phyloP scores from a whole-genome alignment of 1,140 invertebrate species.

The Drosophila carrolli region DNA sequence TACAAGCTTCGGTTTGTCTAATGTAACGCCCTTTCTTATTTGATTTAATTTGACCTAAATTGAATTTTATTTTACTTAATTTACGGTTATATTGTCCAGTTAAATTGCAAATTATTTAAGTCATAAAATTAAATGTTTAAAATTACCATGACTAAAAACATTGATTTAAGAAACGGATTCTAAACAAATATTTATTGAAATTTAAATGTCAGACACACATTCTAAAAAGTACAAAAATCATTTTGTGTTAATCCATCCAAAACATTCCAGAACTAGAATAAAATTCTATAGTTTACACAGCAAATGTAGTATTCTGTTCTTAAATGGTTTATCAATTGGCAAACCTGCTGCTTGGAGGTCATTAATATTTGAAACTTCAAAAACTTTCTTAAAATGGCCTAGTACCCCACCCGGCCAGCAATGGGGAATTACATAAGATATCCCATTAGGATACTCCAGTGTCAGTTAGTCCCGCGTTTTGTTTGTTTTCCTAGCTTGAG shows the following conservation, averaged over 20 bases:
- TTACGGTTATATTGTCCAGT: no score
- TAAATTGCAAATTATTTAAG: no score
- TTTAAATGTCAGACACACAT: no score
- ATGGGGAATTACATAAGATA: conserved; percentile 47
- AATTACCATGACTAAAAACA: no score
- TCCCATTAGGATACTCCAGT: conserved; percentile 24
- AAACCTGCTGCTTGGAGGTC: conserved; percentile 25
- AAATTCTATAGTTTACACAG: conserved; percentile 6
- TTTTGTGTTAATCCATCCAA: not conserved
- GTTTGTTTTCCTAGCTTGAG: conserved; percentile 55
- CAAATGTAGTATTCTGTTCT: conserved; percentile 12
- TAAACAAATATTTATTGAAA: no score
- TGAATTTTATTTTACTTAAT: no score
- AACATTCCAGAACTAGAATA: not conserved
- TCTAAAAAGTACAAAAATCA: no score
- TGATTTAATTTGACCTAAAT: no score
- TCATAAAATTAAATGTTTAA: no score
- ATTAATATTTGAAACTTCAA: conserved; percentile 68
- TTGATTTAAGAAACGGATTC: no score
- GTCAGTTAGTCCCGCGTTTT: conserved; percentile 21
- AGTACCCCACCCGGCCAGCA: not conserved
- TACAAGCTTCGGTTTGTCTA: no score
- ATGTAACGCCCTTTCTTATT: no score
- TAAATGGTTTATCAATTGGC: conserved; percentile 28
- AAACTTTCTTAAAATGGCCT: conserved; percentile 27